A percentile compares a stretch with the other conserved stretches of the same genome.
These are phyloP conservation scores for Galerucella nymphaeae DNA, from an alignment of 2,888 invertebrate species.

Conservation along the genomic window DNA sequence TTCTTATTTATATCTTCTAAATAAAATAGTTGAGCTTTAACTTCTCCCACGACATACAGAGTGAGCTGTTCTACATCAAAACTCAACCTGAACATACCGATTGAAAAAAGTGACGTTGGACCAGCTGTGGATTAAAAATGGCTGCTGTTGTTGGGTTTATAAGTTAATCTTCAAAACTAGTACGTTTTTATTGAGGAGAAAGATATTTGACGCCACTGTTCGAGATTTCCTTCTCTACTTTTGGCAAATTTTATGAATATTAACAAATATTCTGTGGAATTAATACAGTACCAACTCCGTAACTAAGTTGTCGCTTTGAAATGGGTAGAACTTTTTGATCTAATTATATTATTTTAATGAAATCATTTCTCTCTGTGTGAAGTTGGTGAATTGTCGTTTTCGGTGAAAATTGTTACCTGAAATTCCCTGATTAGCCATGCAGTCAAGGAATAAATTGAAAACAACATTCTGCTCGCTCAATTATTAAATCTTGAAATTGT, in stretches of 20 bases:
- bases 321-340: constrained; percentile 40
- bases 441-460: constrained; percentile 14
- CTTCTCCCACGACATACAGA: too few relatives aligned
- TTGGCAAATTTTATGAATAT: constrained; percentile 54
- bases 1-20: too few relatives aligned
- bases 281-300: constrained; percentile 47
- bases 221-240: constrained; percentile 25
- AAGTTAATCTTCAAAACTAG: too few relatives aligned
- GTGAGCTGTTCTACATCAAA: too few relatives aligned
- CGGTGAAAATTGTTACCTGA: constrained; percentile 29
- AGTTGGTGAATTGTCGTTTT: constrained; percentile 23
- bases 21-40: too few relatives aligned
- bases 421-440: constrained; percentile 26
- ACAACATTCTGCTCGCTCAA: constrained; percentile 3
- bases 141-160: too few relatives aligned
- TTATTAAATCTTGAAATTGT: neutral
- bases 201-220: constrained; percentile 5
- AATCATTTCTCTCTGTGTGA: constrained; percentile 30
- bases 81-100: too few relatives aligned
- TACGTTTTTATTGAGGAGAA: neutral
- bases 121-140: too few relatives aligned
- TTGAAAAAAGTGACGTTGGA: too few relatives aligned
- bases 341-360: constrained; percentile 42
- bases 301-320: constrained; percentile 40
- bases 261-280: constrained; percentile 51